Base-by-base conservation (phyloP, 2,888 invertebrate genomes). In the Synergus itoensis region DNA sequence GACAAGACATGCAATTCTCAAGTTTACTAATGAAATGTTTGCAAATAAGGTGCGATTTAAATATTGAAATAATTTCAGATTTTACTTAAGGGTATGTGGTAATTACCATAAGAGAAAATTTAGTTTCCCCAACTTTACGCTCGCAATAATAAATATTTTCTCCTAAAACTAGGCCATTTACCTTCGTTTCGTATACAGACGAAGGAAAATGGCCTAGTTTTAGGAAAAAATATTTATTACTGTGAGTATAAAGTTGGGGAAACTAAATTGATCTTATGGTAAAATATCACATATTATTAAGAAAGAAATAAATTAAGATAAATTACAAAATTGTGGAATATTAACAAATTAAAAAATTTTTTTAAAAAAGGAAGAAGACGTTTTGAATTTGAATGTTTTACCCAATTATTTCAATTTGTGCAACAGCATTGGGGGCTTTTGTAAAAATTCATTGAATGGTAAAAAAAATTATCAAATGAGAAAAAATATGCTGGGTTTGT, bases 1-100 rank as follows among this genome's bases (percentile, higher is more conserved):
- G 86, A 86, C 80, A 84, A 85, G 81, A 85, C 86, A 86, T 86
- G 86, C 84, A 80, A 64, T 81, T 77, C n/a, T 77, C 57, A 80
- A 63, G 65, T 78, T 80, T 62, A 63, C 57, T 28, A 79, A 62
- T 67, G 45, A 77, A 69, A 75, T 78, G 69, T 43, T 41, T 69
- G 60, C 53, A 43, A 69, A 63, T 41, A 67, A 43, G 48, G 57
- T 63, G 12, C 40, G 21, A 57, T 65, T 16, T 41, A 76, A 57
- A 41, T 21, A 78, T 78, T 57, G 21, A 41, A 78, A 57, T 78
- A 28, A 69, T 67, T 36, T 48, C 8, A 63, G 9, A 45, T 67
- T n/a, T n/a, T 16, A 67, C n/a, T 14, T 8, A 28, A 28, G 28
- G 28, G 0, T 3, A 28, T 28, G 3, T 28, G 28, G 3, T 28